Percentiles rank a stretch among this genome's conserved stretches.
phyloP scores from a whole-genome alignment of 2,797 vertebrate genomes.

The Hoplostethus mediterraneus region DNA sequence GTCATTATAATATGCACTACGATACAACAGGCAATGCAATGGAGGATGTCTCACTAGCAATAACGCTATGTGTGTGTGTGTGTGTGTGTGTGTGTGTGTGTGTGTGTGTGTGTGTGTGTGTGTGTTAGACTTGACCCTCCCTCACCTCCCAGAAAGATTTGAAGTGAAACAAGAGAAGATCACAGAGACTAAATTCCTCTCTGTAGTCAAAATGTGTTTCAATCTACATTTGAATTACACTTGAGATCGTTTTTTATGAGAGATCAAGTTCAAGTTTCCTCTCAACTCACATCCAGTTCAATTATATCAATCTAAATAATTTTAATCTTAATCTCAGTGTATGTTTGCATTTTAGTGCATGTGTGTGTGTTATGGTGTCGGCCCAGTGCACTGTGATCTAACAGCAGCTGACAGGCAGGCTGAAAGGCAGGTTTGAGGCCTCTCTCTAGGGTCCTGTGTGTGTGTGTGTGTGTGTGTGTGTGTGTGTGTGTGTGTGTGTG shows the following conservation, averaged over 20 bases:
- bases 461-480: constrained; percentile 48
- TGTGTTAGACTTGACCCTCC: constrained; percentile 7
- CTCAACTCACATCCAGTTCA: background rate
- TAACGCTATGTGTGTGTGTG: constrained; percentile 22
- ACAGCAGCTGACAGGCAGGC: constrained; percentile 95
- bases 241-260: background rate
- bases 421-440: constrained; percentile 81
- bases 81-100: background rate
- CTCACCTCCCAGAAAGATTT: background rate
- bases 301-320: too few relatives aligned
- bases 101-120: constrained; percentile 18
- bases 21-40: constrained; percentile 70
- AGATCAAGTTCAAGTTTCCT: background rate
- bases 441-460: constrained; percentile 88
- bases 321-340: background rate
- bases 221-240: too few relatives aligned
- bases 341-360: constrained; percentile 23
- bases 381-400: constrained; percentile 89
- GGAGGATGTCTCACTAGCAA: constrained; percentile 24
- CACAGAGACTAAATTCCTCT: too few relatives aligned
- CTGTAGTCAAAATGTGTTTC: too few relatives aligned
- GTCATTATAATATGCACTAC: constrained; percentile 81
- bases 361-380: constrained; percentile 63
- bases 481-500: constrained; percentile 47
- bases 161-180: background rate